phyloP scores from a whole-genome alignment of 1,140 invertebrate species.

The Apis mellifera region Amel_HAv3.1 CM009931.2:27042501-27043000 shows the following conservation, averaged over 20 bases:
- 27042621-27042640: slow-evolving; percentile 45
- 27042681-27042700: slow-evolving; percentile 76
- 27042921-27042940: slow-evolving; percentile 8
- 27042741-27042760: slow-evolving; percentile 74
- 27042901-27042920: too few relatives aligned
- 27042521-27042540: slow-evolving; percentile 53
- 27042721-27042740: slow-evolving; percentile 68
- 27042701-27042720: slow-evolving; percentile 73
- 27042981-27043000: slow-evolving; percentile 16
- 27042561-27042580: slow-evolving; percentile 69
- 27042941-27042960: neutral
- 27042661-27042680: slow-evolving; percentile 63
- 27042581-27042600: slow-evolving; percentile 62
- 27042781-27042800: slow-evolving; percentile 34
- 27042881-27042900: slow-evolving; percentile 25
- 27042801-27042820: slow-evolving; percentile 64
- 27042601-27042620: slow-evolving; percentile 36
- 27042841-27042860: slow-evolving; percentile 65
- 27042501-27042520: slow-evolving; percentile 50
- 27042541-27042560: slow-evolving; percentile 63
- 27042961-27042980: slow-evolving; percentile 17
- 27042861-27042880: slow-evolving; percentile 46
- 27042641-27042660: slow-evolving; percentile 56
- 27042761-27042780: slow-evolving; percentile 65
- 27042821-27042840: slow-evolving; percentile 69